These are phyloP conservation scores for Mirounga angustirostris DNA, from an alignment of 2,113 vertebrate genomes.

Conservation along the genomic window DNA sequence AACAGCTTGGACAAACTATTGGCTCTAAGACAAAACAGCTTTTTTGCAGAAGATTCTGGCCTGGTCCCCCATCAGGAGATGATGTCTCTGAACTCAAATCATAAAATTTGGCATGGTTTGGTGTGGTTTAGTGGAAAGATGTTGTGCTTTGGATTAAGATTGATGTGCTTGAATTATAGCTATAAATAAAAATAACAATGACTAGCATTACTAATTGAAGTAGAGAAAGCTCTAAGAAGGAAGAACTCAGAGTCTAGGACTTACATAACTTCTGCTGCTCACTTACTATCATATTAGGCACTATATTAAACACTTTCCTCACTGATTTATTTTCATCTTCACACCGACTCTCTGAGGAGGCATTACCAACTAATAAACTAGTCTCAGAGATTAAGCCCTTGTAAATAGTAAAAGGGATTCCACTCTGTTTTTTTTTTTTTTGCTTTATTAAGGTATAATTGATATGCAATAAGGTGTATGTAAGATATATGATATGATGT, in stretches of 20 bases:
- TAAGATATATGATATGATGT: not conserved
- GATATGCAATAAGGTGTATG: not conserved
- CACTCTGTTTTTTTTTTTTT: not conserved
- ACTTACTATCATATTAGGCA: not conserved
- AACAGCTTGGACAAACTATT: not conserved
- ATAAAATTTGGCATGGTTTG: not conserved
- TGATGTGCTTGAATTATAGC: not conserved
- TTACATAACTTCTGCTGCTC: not conserved
- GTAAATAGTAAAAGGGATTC: not conserved
- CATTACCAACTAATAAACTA: not conserved
- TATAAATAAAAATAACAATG: not conserved
- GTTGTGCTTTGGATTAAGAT: not conserved
- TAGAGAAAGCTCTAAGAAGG: slow-evolving; percentile 15
- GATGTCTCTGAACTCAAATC: not conserved
- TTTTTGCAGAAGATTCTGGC: not conserved
- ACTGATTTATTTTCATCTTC: not conserved
- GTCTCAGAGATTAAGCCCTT: not conserved
- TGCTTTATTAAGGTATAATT: not conserved
- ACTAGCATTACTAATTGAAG: not conserved
- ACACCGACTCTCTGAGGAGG: not conserved
- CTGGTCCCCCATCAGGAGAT: not conserved
- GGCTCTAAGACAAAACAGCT: not conserved
- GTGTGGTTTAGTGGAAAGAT: not conserved
- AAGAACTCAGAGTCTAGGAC: not conserved
- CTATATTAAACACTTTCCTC: not conserved